phyloP scores from a whole-genome alignment of 2,113 vertebrate genomes.

The Ammodytes marinus region DNA sequence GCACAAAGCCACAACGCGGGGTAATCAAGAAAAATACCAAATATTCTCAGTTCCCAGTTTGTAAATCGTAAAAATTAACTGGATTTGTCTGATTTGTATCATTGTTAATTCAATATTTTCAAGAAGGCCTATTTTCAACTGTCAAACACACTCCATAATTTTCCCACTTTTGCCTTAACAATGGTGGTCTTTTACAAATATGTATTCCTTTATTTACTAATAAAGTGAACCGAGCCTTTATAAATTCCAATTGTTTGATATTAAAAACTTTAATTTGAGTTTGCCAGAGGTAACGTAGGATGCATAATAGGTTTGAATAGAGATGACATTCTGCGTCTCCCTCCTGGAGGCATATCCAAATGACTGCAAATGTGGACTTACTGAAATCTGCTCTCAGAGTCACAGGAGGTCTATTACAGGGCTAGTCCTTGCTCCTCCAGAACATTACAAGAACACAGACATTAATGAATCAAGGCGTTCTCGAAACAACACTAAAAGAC shows the following conservation, averaged over 20 bases:
- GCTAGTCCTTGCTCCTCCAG: not conserved
- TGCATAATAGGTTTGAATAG: not conserved
- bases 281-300: not conserved
- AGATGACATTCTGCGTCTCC: not conserved
- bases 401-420: not conserved
- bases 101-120: not conserved
- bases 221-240: not conserved
- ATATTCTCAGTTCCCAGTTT: not conserved
- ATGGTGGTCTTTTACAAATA: not conserved
- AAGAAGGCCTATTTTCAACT: too few relatives aligned
- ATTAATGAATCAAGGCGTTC: not conserved
- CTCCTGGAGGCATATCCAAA: not conserved
- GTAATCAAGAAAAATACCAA: not conserved
- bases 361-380: not conserved
- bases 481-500: not conserved
- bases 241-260: not conserved
- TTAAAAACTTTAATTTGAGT: not conserved
- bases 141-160: not conserved
- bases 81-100: not conserved
- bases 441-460: too few relatives aligned
- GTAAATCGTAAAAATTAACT: not conserved
- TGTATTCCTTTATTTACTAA: not conserved
- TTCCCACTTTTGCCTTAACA: not conserved
- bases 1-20: not conserved
- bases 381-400: not conserved